Evolutionary conservation across 2,888 invertebrate genomes (phyloP), one percentile per base, ranked within the genome.

Genomic region (Diarsia dahlii): DNA sequence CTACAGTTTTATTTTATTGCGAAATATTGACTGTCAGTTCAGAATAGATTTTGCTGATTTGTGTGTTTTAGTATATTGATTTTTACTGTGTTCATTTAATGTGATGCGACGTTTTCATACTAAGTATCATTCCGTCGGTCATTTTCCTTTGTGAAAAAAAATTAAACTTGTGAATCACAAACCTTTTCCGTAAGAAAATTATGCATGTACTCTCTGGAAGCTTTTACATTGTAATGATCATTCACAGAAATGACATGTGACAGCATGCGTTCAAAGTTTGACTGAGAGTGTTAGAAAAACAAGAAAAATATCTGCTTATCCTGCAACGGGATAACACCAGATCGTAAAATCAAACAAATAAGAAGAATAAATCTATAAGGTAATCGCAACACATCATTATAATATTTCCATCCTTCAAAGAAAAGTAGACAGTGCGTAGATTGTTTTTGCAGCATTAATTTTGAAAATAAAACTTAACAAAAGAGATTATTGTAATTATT

Each of bases 401-500:
- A 52, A 52, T 28, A 58, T 56, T 50, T 70, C 23, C 46, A 65
- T 65, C 65, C 58, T 71, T 64, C 20, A 69, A 75, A 58, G 39
- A 62, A 68, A 67, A 28, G 48, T 80, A 80, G 65, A 69, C 75
- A 65, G 56, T 23, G 48, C 18, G 71, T 75, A 80, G 84, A 65
- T 65, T 65, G 71, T 77, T 66, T 80, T 56, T 66, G 69, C 65
- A 63, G 13, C 54, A 54, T 75, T 71, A 62, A 63, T 76, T 77
- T 77, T 69, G 39, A 76, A 79, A 77, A 70, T 62, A 56, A 77
- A 73, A 75, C 23, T 65, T 66, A 69, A 66, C 74, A 80, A 69
- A 83, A 82, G 78, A 80, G 79, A 84, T 78, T 84, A 72, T 78
- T 81, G 73, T 83, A 62, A 71, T 69, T 78, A 71, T 70, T 60